Conservation (phyloP, 2,888 invertebrate genomes). For the Trissonchulus latispiculum region DNA sequence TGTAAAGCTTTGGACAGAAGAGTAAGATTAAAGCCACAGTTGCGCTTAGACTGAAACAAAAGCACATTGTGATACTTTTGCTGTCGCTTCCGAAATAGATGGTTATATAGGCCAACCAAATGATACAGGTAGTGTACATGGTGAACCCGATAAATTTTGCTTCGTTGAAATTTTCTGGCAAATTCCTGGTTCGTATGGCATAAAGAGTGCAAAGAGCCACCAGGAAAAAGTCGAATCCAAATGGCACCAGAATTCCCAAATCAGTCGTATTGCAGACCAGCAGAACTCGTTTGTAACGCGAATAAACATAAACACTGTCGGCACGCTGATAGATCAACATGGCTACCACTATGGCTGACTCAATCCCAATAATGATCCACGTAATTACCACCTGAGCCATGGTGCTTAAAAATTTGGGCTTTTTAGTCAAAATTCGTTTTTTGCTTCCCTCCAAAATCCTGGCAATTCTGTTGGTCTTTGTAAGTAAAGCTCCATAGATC, state of each 20-base stretch:
- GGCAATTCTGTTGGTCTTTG: constrained; percentile 93
- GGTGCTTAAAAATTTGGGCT: constrained; percentile 84
- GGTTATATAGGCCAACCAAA: constrained; percentile 95
- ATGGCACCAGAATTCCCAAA: constrained; percentile 66
- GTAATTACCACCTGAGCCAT: constrained; percentile 76
- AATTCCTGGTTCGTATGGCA: constrained; percentile 85
- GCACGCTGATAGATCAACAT: constrained; percentile 56
- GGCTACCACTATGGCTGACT: constrained; percentile 61
- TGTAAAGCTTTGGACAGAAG: constrained; percentile 66
- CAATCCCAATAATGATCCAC: constrained; percentile 70
- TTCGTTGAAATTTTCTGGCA: constrained; percentile 97
- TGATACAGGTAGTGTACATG: constrained; percentile 96
- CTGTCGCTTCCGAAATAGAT: constrained; percentile 75
- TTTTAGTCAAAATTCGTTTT: constrained; percentile 71
- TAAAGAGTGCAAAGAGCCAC: constrained; percentile 79
- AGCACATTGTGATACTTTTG: constrained; percentile 52
- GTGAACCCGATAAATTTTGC: constrained; percentile 63
- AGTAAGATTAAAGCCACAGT: constrained; percentile 62
- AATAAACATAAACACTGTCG: constrained; percentile 44
- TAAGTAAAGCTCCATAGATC: constrained; percentile 87
- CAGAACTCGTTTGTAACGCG: constrained; percentile 51
- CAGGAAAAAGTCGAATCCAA: constrained; percentile 61
- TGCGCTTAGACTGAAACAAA: constrained; percentile 63
- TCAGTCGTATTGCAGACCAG: constrained; percentile 58
- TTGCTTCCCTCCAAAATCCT: constrained; percentile 94